Conservation (phyloP, 53 echinoderm and acorn worm genomes). For the Hippasteria phrygiana region DNA sequence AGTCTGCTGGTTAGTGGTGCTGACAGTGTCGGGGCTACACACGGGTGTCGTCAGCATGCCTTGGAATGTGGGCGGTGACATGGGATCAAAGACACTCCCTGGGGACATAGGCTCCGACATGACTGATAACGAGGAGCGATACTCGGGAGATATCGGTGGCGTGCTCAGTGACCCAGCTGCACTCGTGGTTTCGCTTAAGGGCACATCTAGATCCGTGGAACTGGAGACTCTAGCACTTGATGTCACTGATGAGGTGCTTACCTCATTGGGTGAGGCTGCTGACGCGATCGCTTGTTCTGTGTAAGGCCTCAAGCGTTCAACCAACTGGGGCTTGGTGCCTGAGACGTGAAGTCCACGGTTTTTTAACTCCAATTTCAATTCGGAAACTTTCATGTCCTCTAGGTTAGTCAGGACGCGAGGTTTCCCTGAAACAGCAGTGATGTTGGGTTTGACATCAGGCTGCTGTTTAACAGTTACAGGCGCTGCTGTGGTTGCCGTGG, state of each 20-base stretch:
- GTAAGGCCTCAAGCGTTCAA: constrained; percentile 83
- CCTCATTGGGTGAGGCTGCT: constrained; percentile 45
- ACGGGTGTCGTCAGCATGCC: constrained; percentile 58
- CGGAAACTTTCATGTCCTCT: constrained; percentile 98
- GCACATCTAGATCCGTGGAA: constrained; percentile 86
- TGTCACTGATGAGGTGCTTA: constrained; percentile 28
- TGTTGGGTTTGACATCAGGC: constrained; percentile 49
- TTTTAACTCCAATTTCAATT: constrained; percentile 91
- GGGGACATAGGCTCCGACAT: constrained; percentile 95
- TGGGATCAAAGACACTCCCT: constrained; percentile 91
- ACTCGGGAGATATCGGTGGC: constrained; percentile 91
- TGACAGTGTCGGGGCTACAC: constrained; percentile 54
- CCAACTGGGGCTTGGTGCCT: constrained; percentile 96
- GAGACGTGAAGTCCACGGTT: constrained; percentile 95
- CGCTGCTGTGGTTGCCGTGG: not conserved
- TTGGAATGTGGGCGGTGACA: constrained; percentile 94
- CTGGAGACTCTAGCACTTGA: constrained; percentile 88
- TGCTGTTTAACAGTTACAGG: constrained; percentile 32
- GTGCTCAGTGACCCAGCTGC: constrained; percentile 82
- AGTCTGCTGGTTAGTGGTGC: constrained; percentile 37
- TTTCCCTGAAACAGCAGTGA: constrained; percentile 54
- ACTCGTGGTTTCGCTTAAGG: constrained; percentile 73
- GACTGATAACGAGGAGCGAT: constrained; percentile 72
- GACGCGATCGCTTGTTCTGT: constrained; percentile 67
- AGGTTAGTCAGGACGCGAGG: constrained; percentile 80